Conservation (phyloP, 2,113 vertebrate genomes). For the Salvelinus alpinus region DNA sequence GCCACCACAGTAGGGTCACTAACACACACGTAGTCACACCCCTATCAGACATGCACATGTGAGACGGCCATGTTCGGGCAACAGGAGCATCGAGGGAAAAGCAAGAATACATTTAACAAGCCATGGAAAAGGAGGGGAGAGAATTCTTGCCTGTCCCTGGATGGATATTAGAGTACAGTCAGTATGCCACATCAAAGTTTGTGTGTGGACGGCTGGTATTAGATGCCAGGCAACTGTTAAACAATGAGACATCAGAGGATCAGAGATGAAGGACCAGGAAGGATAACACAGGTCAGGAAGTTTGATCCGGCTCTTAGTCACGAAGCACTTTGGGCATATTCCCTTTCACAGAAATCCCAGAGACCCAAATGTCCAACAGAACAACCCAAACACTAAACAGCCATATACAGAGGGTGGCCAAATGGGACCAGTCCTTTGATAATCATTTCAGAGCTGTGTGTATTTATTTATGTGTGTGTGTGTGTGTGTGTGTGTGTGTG, state of each 20-base stretch:
- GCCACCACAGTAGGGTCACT: conserved; percentile 56
- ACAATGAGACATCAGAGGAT: conserved; percentile 64
- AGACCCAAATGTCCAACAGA: conserved; percentile 31
- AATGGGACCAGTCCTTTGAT: conserved; percentile 26
- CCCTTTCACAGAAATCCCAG: conserved; percentile 47
- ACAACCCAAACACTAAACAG: conserved; percentile 36
- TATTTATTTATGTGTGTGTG: not conserved
- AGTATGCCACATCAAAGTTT: conserved; percentile 77
- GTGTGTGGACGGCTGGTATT: conserved; percentile 50
- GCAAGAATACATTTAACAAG: conserved; percentile 52
- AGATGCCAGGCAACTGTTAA: conserved; percentile 75
- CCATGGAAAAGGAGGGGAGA: conserved; percentile 27
- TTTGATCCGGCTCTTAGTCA: conserved; percentile 47
- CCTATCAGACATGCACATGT: conserved; percentile 50
- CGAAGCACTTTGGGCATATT: conserved; percentile 52
- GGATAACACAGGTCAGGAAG: conserved; percentile 70
- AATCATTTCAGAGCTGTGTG: conserved; percentile 19
- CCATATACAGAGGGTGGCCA: conserved; percentile 19
- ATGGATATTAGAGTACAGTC: conserved; percentile 65
- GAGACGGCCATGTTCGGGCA: conserved; percentile 41
- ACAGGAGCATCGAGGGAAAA: conserved; percentile 19
- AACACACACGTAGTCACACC: conserved; percentile 54
- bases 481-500: too few species aligned
- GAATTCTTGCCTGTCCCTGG: conserved; percentile 59
- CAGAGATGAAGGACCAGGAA: conserved; percentile 72